A percentile compares a stretch with the other conserved stretches of the same genome.
phyloP scores from a whole-genome alignment of 2,888 invertebrate species.

The Criorhina ranunculi region DNA sequence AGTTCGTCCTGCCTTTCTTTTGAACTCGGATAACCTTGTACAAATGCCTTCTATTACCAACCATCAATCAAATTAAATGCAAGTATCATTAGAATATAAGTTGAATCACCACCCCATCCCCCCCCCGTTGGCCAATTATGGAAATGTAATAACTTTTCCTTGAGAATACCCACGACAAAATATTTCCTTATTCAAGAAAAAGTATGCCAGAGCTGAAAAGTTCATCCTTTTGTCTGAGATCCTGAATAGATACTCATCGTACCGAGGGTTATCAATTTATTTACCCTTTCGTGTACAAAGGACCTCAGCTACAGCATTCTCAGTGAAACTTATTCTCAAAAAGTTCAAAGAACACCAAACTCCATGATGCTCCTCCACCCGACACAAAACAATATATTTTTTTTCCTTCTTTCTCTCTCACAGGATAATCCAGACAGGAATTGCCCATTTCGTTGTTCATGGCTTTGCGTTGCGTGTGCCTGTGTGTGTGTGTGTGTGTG shows the following conservation, averaged over 20 bases:
- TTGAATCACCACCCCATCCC: background rate
- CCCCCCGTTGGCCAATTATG: background rate
- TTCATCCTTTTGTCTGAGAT: constrained; percentile 18
- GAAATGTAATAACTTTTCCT: background rate
- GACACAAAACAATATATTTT: constrained; percentile 11
- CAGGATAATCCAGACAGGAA: constrained; percentile 17
- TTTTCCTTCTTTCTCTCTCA: background rate
- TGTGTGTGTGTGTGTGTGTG: background rate
- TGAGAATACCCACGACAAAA: background rate
- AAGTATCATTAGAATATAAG: background rate
- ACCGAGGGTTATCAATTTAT: constrained; percentile 2
- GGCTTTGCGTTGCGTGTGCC: background rate
- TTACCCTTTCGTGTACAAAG: background rate
- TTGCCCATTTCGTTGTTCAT: background rate
- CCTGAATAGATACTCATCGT: background rate
- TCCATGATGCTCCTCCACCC: background rate
- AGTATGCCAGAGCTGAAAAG: background rate
- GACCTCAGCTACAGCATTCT: background rate
- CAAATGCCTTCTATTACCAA: no score
- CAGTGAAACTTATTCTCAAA: background rate
- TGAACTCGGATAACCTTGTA: no score
- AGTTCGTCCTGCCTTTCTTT: no score
- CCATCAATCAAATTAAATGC: constrained; percentile 2
- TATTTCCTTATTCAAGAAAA: background rate
- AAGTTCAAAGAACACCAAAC: background rate